Evolutionary conservation across 2,113 vertebrate species (phyloP), one percentile per base, ranked within the genome.

Genomic region (Romanogobio albipinnatus): DNA sequence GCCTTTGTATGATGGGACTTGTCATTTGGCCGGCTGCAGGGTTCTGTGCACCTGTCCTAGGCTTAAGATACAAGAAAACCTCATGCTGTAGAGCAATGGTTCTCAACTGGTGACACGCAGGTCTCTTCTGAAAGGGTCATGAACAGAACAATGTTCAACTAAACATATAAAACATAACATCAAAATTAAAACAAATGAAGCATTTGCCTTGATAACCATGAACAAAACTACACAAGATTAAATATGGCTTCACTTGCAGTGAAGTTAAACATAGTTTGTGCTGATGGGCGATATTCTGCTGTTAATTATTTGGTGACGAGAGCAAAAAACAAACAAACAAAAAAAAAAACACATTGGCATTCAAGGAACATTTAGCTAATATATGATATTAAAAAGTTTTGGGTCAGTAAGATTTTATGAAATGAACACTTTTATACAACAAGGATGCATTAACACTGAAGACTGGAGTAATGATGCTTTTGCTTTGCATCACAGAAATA

Each of bases 21-120:
- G 81, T 22, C 74, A 71, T 15, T 58, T 56, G 45, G 62, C 43
- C n/a, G 13, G 64, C 22, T 19, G 39, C 56, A 29, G 15, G 39
- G 22, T 58, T 24, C 36, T 0, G 9, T 39, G 43, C 47, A 58
- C 64, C 62, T 85, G 76, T 81, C 26, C 11, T 24, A 66, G 45
- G 36, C 58, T 80, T 62, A 26, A 78, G 33, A 80, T 45, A 53
- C 59, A 64, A 49, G 61, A 49, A 64, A 81, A 26, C 4, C 4
- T 64, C 24, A 76, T 33, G 74, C 22, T 53, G 47, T 15, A 76
- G 47, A 76, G n/a, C 73, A 76, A 9, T 17, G n/a, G 6, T 76
- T 15, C 45, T 17, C 71, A 17, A 26, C 45, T 51, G 71, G 45
- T 9, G n/a, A 24, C 45, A 75, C 73, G n/a, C 45, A 49, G 24